A percentile compares a stretch with the other conserved stretches of the same genome.
Conservation (phyloP, 2,888 invertebrate species). For the Spilosoma lubricipeda region DNA sequence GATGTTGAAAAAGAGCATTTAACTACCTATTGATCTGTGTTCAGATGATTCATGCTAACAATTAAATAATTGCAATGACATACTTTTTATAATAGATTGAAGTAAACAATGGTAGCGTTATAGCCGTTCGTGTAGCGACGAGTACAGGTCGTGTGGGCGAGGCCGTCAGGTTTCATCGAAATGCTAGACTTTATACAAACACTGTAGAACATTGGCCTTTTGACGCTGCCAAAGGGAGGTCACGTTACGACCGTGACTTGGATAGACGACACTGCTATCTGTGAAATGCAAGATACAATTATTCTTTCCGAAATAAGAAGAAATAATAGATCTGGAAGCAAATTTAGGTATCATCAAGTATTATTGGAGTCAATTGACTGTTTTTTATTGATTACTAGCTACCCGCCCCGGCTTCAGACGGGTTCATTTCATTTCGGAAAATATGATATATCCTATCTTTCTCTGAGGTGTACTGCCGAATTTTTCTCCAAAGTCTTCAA, state of each 20-base stretch:
- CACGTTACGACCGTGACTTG: conserved; percentile 60
- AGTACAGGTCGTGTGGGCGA: conserved; percentile 53
- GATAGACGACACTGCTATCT: conserved; percentile 29
- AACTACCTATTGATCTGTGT: conserved; percentile 13
- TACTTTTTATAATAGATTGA: conserved; percentile 27
- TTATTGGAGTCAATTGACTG: not conserved
- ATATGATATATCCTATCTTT: too few relatives aligned
- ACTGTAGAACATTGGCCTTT: conserved; percentile 74
- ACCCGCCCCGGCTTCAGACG: too few relatives aligned
- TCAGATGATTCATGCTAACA: conserved; percentile 36
- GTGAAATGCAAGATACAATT: conserved; percentile 14
- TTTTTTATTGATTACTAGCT: not conserved
- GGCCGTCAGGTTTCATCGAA: conserved; percentile 60
- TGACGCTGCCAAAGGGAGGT: conserved; percentile 54
- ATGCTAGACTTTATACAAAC: conserved; percentile 61
- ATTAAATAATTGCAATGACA: conserved; percentile 24
- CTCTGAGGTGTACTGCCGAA: too few relatives aligned
- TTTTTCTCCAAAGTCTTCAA: too few relatives aligned
- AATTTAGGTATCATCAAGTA: not conserved
- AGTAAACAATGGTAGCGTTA: conserved; percentile 18
- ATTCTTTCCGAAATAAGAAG: conserved; percentile 4
- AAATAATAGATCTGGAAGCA: not conserved
- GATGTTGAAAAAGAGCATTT: not conserved
- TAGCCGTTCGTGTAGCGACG: conserved; percentile 26
- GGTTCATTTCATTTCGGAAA: too few relatives aligned